Conservation (phyloP, 92 coral and sea anemone genomes). For the Paramuricea clavata region DNA sequence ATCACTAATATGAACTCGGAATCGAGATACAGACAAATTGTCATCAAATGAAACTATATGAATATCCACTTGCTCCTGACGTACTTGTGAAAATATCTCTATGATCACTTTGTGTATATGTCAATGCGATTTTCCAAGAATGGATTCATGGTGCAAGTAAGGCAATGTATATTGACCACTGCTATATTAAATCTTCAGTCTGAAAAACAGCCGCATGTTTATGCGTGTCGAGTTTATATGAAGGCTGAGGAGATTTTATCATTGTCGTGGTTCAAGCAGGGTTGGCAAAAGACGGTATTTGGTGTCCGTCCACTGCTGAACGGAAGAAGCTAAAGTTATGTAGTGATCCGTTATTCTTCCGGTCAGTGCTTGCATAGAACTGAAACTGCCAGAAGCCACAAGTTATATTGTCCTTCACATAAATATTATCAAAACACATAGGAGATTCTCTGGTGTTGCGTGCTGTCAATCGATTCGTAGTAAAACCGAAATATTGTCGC, state of each 20-base stretch:
- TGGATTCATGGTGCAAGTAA: too few relatives aligned
- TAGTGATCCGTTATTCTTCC: too few relatives aligned
- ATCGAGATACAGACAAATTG: too few relatives aligned
- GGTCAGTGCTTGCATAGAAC: too few relatives aligned
- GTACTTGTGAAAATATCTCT: not conserved
- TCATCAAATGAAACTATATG: not conserved
- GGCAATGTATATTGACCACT: not conserved
- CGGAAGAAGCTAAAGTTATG: not conserved
- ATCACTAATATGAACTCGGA: too few relatives aligned
- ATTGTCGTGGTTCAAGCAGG: not conserved
- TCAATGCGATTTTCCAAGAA: not conserved
- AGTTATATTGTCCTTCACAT: constrained; percentile 16
- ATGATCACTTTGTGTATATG: not conserved
- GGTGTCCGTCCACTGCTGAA: not conserved
- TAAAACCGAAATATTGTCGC: not conserved
- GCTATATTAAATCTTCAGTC: not conserved
- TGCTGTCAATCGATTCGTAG: not conserved
- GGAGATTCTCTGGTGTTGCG: not conserved
- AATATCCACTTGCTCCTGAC: too few relatives aligned
- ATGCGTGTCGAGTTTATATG: not conserved
- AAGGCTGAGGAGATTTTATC: not conserved
- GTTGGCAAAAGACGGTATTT: not conserved
- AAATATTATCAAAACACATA: not conserved
- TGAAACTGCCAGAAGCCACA: not conserved
- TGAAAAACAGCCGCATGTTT: not conserved